These are phyloP conservation scores for Drosophila seguyi DNA, from an alignment of 1,140 invertebrate genomes.

Conservation along the genomic window DNA sequence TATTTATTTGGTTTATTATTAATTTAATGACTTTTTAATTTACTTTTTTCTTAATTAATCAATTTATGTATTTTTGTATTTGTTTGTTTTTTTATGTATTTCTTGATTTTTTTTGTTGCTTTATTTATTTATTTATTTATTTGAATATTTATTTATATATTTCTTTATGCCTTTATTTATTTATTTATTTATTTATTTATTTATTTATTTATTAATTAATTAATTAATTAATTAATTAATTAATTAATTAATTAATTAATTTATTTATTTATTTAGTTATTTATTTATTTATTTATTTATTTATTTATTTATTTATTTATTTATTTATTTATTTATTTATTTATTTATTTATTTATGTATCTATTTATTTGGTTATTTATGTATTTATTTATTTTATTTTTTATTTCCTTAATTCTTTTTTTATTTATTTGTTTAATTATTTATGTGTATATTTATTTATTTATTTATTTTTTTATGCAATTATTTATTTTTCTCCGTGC, in stretches of 20 bases:
- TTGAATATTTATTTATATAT: neutral
- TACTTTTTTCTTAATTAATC: neutral
- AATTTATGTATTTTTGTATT: neutral
- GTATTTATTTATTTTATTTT: too few species aligned
- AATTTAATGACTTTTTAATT: too few species aligned
- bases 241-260: too few species aligned
- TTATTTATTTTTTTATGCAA: neutral
- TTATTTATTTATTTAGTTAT: neutral
- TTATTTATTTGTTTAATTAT: too few species aligned
- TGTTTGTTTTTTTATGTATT: neutral
- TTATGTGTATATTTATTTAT: too few species aligned
- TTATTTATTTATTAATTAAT: too few species aligned
- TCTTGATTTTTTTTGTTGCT: neutral
- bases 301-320: neutral
- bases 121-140: neutral
- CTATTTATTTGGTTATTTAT: too few species aligned
- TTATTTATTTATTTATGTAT: too few species aligned
- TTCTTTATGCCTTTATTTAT: too few species aligned
- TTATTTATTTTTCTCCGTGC: conserved; percentile 2
- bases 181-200: neutral
- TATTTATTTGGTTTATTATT: neutral
- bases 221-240: neutral
- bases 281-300: neutral
- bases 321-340: too few species aligned
- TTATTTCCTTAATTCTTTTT: too few species aligned